These are phyloP conservation scores for Rhagonycha lutea DNA, from an alignment of 2,888 invertebrate genomes.

Conservation along the genomic window DNA sequence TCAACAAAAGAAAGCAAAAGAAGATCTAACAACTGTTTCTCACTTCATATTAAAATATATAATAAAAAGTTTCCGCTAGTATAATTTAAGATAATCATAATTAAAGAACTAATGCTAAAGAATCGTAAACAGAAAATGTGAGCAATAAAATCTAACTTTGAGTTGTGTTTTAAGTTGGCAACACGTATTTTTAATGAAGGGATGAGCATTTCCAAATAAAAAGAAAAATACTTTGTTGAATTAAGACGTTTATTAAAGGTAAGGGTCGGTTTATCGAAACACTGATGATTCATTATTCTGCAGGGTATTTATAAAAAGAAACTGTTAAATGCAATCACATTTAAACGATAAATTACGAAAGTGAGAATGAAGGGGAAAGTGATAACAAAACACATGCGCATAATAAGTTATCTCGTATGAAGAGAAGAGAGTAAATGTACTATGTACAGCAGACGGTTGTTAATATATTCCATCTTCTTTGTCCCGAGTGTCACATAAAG, in stretches of 20 bases:
- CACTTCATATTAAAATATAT: background rate
- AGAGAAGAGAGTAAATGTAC: background rate
- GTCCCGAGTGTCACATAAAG: background rate
- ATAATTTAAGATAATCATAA: background rate
- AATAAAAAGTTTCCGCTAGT: background rate
- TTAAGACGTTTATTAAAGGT: background rate
- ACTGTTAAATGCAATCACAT: background rate
- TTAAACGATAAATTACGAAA: background rate
- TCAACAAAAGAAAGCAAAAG: background rate
- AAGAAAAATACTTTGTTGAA: background rate
- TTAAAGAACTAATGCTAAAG: background rate
- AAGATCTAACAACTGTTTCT: background rate
- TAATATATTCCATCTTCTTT: background rate
- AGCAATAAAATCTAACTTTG: background rate
- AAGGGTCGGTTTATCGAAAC: background rate
- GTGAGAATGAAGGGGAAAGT: background rate
- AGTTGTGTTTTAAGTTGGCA: background rate
- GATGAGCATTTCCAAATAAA: background rate
- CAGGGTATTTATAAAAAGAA: background rate
- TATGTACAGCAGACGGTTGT: background rate
- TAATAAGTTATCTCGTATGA: background rate
- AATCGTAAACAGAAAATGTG: background rate
- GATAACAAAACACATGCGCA: background rate
- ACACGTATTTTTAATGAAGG: background rate
- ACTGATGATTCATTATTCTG: background rate